phyloP scores from a whole-genome alignment of 2,797 vertebrate genomes.

The Characodon lateralis region DNA sequence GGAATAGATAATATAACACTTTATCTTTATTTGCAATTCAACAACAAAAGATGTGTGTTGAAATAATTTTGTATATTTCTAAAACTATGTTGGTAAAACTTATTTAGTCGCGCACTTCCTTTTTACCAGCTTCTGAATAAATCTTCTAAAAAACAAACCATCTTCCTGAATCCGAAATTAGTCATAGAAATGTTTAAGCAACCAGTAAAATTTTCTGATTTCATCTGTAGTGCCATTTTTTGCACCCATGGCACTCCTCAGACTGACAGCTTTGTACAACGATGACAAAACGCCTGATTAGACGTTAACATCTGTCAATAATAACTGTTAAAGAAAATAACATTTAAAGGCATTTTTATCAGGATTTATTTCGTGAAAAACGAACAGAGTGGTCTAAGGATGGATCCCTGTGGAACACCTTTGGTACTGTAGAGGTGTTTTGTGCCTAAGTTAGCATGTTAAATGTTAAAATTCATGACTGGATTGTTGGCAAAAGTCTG shows the following conservation, averaged over 20 bases:
- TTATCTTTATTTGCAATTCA: too few relatives aligned
- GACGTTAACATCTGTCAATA: background rate
- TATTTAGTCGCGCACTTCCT: too few relatives aligned
- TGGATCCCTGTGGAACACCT: background rate
- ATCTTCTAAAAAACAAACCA: too few relatives aligned
- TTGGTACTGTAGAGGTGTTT: background rate
- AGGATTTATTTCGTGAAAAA: background rate
- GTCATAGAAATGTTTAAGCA: background rate
- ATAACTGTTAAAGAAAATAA: background rate
- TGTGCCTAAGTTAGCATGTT: background rate
- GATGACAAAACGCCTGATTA: too few relatives aligned
- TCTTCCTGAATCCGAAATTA: background rate
- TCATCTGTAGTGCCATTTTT: too few relatives aligned
- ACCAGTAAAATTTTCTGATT: background rate
- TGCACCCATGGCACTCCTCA: too few relatives aligned
- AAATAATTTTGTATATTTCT: too few relatives aligned
- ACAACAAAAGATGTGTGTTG: too few relatives aligned
- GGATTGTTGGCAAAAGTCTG: background rate
- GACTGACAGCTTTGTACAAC: too few relatives aligned
- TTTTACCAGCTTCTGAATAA: too few relatives aligned
- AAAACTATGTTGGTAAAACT: too few relatives aligned
- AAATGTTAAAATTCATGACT: background rate
- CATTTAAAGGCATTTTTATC: background rate
- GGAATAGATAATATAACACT: too few relatives aligned
- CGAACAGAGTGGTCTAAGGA: background rate